Evolutionary conservation across 2,113 vertebrate genomes (phyloP).

Genomic region (Chlorodrepanis virens): DNA sequence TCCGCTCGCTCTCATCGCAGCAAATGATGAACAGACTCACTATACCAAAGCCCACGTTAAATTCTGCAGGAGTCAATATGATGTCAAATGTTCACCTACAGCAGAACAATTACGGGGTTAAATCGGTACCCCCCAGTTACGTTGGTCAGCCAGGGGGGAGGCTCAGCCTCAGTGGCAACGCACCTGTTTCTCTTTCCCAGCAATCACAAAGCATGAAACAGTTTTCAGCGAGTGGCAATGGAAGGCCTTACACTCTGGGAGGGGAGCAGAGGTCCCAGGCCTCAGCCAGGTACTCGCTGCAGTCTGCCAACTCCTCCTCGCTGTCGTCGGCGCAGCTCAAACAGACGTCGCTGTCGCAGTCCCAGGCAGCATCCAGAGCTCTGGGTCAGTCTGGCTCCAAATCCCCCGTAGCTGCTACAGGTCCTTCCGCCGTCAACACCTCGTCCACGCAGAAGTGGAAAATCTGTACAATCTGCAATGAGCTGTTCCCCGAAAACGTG

Average conservation of each 20-base stretch:
- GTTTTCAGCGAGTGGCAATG: constrained; percentile 81
- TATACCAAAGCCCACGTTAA: constrained; percentile 89
- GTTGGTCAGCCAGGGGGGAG: constrained; percentile 84
- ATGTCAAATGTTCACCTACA: constrained; percentile 88
- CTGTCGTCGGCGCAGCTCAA: constrained; percentile 80
- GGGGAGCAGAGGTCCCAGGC: constrained; percentile 75
- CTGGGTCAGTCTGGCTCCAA: constrained; percentile 77
- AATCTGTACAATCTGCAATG: constrained; percentile 98
- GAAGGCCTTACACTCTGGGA: constrained; percentile 79
- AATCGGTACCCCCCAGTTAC: constrained; percentile 77
- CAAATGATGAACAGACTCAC: constrained; percentile 88
- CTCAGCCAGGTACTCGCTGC: constrained; percentile 77
- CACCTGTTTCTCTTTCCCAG: constrained; percentile 86
- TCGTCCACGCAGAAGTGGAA: constrained; percentile 99
- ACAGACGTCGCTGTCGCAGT: constrained; percentile 79
- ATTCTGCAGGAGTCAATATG: constrained; percentile 81
- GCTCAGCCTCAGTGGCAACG: constrained; percentile 81
- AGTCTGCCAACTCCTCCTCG: constrained; percentile 76
- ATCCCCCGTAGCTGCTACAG: constrained; percentile 73
- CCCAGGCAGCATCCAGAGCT: constrained; percentile 73
- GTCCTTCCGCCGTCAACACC: constrained; percentile 84
- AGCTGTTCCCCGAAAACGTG: constrained; percentile 97
- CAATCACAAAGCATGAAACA: constrained; percentile 91
- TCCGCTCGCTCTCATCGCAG: constrained; percentile 85
- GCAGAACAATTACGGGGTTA: constrained; percentile 85